Conservation (phyloP, 92 coral and sea anemone species). For the Porites lobata region DNA sequence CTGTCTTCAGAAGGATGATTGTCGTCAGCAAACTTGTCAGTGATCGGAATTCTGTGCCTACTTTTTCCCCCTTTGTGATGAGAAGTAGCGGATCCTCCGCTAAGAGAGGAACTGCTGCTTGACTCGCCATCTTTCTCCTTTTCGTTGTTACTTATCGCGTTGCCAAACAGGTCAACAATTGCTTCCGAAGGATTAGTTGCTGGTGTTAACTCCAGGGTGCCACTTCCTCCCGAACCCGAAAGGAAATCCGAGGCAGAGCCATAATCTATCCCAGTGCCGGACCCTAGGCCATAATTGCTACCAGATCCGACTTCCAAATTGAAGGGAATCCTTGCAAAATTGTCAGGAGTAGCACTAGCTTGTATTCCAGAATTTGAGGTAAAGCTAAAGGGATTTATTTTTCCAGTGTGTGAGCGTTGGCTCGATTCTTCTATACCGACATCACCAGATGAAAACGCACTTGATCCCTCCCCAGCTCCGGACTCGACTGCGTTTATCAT, state of each 20-base stretch:
- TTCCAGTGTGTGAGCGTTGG: conserved; percentile 37
- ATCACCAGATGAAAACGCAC: conserved; percentile 26
- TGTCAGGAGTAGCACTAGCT: conserved; percentile 76
- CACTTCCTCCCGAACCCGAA: conserved; percentile 84
- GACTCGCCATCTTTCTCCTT: conserved; percentile 36
- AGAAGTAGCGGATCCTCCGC: conserved; percentile 58
- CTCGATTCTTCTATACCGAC: conserved; percentile 26
- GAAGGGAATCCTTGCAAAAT: conserved; percentile 70
- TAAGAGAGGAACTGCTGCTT: conserved; percentile 20
- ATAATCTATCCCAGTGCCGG: conserved; percentile 75
- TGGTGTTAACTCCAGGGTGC: conserved; percentile 85
- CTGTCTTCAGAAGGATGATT: conserved; percentile 1
- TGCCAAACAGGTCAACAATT: conserved; percentile 67
- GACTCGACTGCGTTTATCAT: conserved; percentile 42
- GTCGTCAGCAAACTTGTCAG: conserved; percentile 33
- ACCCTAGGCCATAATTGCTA: conserved; percentile 73
- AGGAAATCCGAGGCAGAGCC: conserved; percentile 72
- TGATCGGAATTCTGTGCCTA: conserved; percentile 64
- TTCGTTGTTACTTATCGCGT: conserved; percentile 47
- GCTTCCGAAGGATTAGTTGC: conserved; percentile 83
- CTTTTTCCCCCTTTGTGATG: conserved; percentile 52
- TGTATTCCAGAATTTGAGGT: conserved; percentile 72
- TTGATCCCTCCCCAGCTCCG: conserved; percentile 57
- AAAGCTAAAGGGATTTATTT: conserved; percentile 51
- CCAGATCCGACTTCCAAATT: conserved; percentile 73